phyloP scores from a whole-genome alignment of 2,113 vertebrate species.

The Strigops habroptila region DNA sequence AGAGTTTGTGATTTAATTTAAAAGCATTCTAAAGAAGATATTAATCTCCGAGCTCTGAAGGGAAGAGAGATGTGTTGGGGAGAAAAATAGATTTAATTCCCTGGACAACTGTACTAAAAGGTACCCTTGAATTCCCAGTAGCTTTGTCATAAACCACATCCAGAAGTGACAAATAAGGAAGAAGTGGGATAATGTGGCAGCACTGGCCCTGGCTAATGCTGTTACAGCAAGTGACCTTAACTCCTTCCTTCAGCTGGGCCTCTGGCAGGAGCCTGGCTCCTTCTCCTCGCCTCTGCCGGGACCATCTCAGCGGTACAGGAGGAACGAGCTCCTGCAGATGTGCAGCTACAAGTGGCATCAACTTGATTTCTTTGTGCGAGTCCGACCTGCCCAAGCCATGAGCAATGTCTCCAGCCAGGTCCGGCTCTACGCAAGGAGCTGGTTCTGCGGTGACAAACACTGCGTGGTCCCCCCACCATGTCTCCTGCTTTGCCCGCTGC shows the following conservation, averaged over 20 bases:
- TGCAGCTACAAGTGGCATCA: accelerated
- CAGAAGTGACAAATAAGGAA: neutral
- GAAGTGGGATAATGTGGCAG: neutral
- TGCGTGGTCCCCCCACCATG: neutral
- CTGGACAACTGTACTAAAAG: constrained; percentile 24
- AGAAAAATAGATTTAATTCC: constrained; percentile 21
- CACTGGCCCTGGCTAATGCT: neutral
- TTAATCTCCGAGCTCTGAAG: constrained; percentile 44
- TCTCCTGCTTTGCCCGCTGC: neutral
- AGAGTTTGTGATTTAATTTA: constrained; percentile 59
- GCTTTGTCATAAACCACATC: neutral
- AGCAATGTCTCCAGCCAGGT: neutral
- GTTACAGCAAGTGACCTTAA: neutral
- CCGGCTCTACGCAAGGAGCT: neutral
- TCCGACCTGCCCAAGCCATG: neutral
- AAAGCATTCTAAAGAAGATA: constrained; percentile 45
- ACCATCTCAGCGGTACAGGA: neutral
- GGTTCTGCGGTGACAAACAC: accelerated
- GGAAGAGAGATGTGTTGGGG: neutral
- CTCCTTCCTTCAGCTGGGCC: neutral
- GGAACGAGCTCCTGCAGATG: accelerated
- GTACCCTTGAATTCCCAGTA: neutral
- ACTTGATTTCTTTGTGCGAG: accelerated
- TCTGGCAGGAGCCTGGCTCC: neutral
- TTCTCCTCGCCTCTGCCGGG: neutral